These are phyloP conservation scores for Aporrectodea caliginosa DNA, from an alignment of 1,140 invertebrate genomes.

Conservation along the genomic window DNA sequence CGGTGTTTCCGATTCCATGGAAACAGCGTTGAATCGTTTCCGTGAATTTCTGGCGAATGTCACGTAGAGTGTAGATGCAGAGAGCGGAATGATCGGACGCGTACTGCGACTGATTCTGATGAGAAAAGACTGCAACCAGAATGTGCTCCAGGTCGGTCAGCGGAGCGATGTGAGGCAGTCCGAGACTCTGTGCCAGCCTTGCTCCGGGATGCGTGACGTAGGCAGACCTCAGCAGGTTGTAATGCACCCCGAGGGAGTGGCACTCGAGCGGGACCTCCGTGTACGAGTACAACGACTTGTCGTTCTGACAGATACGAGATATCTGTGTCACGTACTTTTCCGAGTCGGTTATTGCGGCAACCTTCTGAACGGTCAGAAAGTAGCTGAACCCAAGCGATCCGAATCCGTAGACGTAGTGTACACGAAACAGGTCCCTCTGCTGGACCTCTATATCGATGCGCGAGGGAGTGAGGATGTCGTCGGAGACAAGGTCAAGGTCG, in stretches of 20 bases:
- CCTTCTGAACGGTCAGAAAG: constrained; percentile 90
- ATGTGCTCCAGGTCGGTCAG: constrained; percentile 72
- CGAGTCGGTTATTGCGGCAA: constrained; percentile 61
- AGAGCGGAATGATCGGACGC: constrained; percentile 74
- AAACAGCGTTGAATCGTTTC: constrained; percentile 96
- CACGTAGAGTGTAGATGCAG: constrained; percentile 90
- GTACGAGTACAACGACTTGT: constrained; percentile 86
- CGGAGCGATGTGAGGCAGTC: constrained; percentile 64
- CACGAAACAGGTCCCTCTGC: constrained; percentile 53
- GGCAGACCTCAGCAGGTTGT: constrained; percentile 88
- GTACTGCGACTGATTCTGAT: constrained; percentile 62
- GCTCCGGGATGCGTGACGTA: constrained; percentile 88
- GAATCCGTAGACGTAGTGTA: constrained; percentile 94
- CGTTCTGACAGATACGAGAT: constrained; percentile 91
- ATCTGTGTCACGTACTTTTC: constrained; percentile 90
- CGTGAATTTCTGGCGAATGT: constrained; percentile 90
- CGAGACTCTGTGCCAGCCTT: constrained; percentile 78
- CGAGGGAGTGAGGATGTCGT: constrained; percentile 19
- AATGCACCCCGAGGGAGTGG: constrained; percentile 69
- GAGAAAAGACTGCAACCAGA: constrained; percentile 87
- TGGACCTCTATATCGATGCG: constrained; percentile 38
- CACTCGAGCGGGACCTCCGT: constrained; percentile 96
- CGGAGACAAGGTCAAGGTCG: constrained; percentile 18
- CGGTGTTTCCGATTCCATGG: constrained; percentile 57
- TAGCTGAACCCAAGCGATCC: constrained; percentile 92